Percentiles rank a stretch among this genome's conserved stretches.
These are phyloP conservation scores for Drosophila nr. medialis DNA, from an alignment of 2,888 invertebrate genomes.

Conservation along the genomic window DNA sequence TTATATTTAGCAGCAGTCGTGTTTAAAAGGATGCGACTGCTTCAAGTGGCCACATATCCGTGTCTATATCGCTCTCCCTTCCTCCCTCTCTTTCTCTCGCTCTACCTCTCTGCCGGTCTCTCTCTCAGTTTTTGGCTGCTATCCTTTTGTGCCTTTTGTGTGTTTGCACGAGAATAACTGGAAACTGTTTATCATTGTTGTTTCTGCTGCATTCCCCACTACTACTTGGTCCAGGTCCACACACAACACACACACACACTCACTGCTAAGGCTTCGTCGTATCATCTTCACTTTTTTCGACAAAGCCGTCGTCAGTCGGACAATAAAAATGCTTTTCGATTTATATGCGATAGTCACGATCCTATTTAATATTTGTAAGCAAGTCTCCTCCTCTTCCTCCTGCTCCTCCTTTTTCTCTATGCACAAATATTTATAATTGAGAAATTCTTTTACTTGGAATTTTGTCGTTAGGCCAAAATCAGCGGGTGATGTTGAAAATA, in stretches of 20 bases:
- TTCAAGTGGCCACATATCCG: constrained; percentile 66
- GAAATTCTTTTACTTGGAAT: constrained; percentile 72
- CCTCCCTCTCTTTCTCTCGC: constrained; percentile 3
- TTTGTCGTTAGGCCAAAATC: constrained; percentile 48
- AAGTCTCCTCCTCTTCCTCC: not conserved
- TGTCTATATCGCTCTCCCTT: constrained; percentile 19
- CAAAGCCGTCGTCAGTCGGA: constrained; percentile 40
- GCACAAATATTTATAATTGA: constrained; percentile 48
- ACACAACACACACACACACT: constrained; percentile 6
- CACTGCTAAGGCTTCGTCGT: constrained; percentile 43
- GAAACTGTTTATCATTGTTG: constrained; percentile 78
- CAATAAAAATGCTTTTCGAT: constrained; percentile 63
- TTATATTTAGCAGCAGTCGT: constrained; percentile 75
- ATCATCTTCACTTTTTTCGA: constrained; percentile 38
- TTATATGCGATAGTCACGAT: constrained; percentile 52
- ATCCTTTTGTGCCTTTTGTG: constrained; percentile 58
- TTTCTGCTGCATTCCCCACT: constrained; percentile 60
- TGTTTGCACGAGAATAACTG: constrained; percentile 71
- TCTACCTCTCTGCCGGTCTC: not conserved
- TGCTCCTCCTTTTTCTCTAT: not conserved
- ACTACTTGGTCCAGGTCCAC: constrained; percentile 32
- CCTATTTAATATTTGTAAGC: constrained; percentile 45
- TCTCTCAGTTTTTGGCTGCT: constrained; percentile 26
- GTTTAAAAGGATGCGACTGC: constrained; percentile 70
- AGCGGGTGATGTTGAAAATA: constrained; percentile 63